Conservation (phyloP, 2,888 invertebrate species). For the Stenichneumon culpator region DNA sequence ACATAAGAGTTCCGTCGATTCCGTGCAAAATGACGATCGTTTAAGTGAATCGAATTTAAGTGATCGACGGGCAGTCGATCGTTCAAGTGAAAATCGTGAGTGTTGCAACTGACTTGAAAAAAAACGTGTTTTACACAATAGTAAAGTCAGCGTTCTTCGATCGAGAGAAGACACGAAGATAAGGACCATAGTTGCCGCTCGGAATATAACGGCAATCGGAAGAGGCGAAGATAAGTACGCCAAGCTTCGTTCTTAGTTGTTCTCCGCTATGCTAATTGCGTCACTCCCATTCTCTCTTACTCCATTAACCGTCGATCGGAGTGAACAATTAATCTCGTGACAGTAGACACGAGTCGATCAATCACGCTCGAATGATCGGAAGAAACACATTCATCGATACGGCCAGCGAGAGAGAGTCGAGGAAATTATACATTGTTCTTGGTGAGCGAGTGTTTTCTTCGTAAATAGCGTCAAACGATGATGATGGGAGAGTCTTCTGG, state of each 20-base stretch:
- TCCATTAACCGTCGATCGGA: constrained; percentile 10
- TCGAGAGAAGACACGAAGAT: constrained; percentile 9
- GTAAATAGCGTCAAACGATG: constrained; percentile 4
- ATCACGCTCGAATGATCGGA: constrained; percentile 41
- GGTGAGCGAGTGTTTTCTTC: neutral
- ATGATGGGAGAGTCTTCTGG: constrained; percentile 75
- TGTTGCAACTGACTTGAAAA: constrained; percentile 25
- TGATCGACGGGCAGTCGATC: constrained; percentile 15
- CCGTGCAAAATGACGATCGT: constrained; percentile 6
- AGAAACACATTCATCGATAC: constrained; percentile 21
- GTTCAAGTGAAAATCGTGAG: constrained; percentile 44
- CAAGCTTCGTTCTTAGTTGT: constrained; percentile 31
- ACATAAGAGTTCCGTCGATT: neutral
- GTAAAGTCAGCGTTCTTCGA: neutral
- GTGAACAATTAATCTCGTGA: constrained; percentile 40
- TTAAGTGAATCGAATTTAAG: too few relatives aligned
- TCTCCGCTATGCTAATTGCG: constrained; percentile 39
- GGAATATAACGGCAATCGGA: constrained; percentile 13
- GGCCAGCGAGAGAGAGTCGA: neutral
- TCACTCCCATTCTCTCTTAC: neutral
- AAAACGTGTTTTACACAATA: neutral
- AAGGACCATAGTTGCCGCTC: neutral
- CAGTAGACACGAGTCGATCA: constrained; percentile 20
- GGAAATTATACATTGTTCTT: neutral
- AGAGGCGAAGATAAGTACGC: constrained; percentile 7